Conservation (phyloP, 2,113 vertebrate species). For the Edolisoma coerulescens region DNA sequence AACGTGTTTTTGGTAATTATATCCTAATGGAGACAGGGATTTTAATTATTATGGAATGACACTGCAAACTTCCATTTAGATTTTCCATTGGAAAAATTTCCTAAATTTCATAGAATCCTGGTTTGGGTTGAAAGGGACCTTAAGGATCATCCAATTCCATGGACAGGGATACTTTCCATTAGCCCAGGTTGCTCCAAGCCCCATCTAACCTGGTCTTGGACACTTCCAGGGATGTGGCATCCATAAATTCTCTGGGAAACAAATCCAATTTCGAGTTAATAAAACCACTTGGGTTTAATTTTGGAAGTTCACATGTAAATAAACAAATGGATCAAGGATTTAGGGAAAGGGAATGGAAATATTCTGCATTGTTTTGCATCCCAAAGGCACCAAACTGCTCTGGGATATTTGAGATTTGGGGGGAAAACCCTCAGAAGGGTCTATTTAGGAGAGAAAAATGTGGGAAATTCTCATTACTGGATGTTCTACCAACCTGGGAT, state of each 20-base stretch:
- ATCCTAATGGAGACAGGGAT: neutral
- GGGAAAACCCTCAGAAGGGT: neutral
- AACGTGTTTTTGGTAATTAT: neutral
- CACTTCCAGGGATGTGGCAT: neutral
- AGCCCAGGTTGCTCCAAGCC: neutral
- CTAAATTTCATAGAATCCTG: neutral
- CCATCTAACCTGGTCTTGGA: neutral
- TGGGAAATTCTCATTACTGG: neutral
- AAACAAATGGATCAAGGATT: neutral
- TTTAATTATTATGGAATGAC: neutral
- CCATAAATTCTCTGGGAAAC: neutral
- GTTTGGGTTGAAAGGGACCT: neutral
- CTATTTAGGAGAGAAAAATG: neutral
- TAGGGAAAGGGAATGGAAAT: neutral
- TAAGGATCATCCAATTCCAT: neutral
- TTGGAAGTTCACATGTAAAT: neutral
- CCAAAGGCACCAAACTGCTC: neutral
- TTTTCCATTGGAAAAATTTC: neutral
- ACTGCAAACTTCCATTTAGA: neutral
- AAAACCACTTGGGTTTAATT: neutral
- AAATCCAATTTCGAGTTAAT: neutral
- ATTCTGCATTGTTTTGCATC: neutral
- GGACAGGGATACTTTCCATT: neutral
- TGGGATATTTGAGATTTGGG: no score
- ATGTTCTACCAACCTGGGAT: neutral